Percentiles rank a stretch among this genome's conserved stretches.
These are phyloP conservation scores for Periophthalmus magnuspinnatus DNA, from an alignment of 2,797 vertebrate genomes.

Conservation along the genomic window DNA sequence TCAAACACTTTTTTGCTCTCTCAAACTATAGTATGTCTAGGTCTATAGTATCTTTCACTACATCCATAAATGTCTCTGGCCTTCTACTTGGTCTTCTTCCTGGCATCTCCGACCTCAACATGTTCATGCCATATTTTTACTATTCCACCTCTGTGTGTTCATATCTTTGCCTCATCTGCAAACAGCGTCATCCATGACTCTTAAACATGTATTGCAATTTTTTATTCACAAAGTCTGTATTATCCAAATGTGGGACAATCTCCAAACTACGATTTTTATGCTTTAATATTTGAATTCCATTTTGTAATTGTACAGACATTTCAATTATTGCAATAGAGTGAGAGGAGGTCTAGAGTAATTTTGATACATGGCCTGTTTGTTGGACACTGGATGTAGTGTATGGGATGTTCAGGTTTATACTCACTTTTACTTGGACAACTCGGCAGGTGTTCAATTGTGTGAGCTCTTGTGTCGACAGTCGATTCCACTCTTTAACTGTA, in stretches of 20 bases:
- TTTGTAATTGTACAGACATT: not conserved
- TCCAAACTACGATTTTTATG: not conserved
- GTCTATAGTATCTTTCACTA: no score
- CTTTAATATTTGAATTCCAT: not conserved
- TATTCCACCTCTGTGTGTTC: not conserved
- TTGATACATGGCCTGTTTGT: not conserved
- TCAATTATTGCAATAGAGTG: not conserved
- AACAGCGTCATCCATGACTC: not conserved
- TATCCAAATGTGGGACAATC: not conserved
- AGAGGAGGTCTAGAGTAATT: not conserved
- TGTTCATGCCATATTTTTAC: not conserved
- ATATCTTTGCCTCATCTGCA: not conserved
- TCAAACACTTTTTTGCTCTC: no score
- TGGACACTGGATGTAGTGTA: not conserved
- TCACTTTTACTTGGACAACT: slow-evolving; percentile 1
- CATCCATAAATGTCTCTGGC: no score
- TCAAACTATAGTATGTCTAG: no score
- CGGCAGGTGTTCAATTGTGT: not conserved
- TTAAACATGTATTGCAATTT: not conserved
- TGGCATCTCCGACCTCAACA: not conserved
- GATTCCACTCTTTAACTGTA: slow-evolving; percentile 71
- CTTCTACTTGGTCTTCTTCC: not conserved
- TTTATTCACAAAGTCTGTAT: not conserved
- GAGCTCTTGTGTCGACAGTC: slow-evolving; percentile 26
- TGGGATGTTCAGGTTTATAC: slow-evolving; percentile 56